These are phyloP conservation scores for Coboldia fuscipes DNA, from an alignment of 1,140 invertebrate species.

Conservation along the genomic window DNA sequence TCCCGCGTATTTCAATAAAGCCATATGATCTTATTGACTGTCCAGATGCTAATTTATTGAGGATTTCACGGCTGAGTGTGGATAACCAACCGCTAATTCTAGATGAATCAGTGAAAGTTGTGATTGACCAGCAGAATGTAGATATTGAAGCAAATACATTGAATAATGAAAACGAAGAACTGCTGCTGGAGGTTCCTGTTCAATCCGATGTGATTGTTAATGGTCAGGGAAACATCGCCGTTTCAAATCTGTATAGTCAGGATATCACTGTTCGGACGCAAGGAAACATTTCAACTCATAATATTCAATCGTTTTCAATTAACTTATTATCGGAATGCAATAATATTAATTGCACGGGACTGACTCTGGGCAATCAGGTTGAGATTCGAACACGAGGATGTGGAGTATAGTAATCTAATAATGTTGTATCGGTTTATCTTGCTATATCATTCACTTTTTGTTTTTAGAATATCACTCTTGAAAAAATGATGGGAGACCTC, in stretches of 20 bases:
- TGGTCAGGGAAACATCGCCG: slow-evolving; percentile 6
- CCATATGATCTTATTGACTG: slow-evolving; percentile 12
- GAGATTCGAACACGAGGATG: slow-evolving; percentile 9
- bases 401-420: slow-evolving; percentile 8
- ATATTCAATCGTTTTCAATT: slow-evolving; percentile 10
- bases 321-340: slow-evolving; percentile 10
- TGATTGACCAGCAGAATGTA: background rate
- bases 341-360: slow-evolving; percentile 11
- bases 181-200: slow-evolving; percentile 12
- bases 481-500: slow-evolving; percentile 15
- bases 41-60: slow-evolving; percentile 12
- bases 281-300: slow-evolving; percentile 11
- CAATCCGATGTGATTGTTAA: slow-evolving; percentile 9
- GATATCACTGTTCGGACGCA: slow-evolving; percentile 8
- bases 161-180: slow-evolving; percentile 5
- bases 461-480: slow-evolving; percentile 11
- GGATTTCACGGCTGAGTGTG: slow-evolving; percentile 8
- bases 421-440: background rate
- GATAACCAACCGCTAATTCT: too few relatives aligned
- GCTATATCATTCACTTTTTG: background rate
- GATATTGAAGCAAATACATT: background rate
- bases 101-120: background rate
- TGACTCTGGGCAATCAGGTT: slow-evolving; percentile 11
- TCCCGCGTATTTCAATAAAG: slow-evolving; percentile 9
- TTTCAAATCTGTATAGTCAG: slow-evolving; percentile 11